Percentiles rank a stretch among this genome's conserved stretches.
Evolutionary conservation across 2,113 vertebrate species (phyloP).

Genomic region (Salvelinus alpinus): DNA sequence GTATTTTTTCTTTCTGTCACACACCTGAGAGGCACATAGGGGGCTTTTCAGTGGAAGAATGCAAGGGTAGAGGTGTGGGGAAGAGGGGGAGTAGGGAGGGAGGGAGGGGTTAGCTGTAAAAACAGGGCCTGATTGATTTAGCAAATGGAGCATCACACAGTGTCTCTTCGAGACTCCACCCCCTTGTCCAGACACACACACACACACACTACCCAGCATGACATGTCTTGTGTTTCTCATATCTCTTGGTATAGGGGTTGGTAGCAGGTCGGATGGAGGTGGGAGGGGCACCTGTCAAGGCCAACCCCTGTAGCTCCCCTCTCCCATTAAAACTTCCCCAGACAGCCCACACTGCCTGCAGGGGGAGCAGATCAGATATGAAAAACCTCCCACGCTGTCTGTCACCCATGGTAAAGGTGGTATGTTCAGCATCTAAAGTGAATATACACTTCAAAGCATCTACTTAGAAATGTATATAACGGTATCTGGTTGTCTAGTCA

Average conservation of each 20-base stretch:
- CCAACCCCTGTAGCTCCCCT: slow-evolving; percentile 9
- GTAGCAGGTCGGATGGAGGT: background rate
- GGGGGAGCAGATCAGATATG: slow-evolving; percentile 47
- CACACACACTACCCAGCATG: slow-evolving; percentile 41
- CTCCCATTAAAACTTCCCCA: slow-evolving; percentile 34
- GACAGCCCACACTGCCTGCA: slow-evolving; percentile 9
- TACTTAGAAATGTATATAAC: slow-evolving; percentile 39
- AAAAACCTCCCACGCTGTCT: background rate
- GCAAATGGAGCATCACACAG: slow-evolving; percentile 73
- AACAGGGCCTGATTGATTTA: slow-evolving; percentile 80
- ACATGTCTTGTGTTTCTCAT: slow-evolving; percentile 71
- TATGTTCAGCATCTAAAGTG: slow-evolving; percentile 46
- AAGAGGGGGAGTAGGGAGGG: slow-evolving; percentile 13
- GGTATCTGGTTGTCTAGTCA: slow-evolving; percentile 36
- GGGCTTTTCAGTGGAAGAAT: slow-evolving; percentile 57
- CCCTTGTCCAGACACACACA: slow-evolving; percentile 7
- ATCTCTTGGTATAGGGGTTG: slow-evolving; percentile 52
- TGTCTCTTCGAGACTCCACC: slow-evolving; percentile 27
- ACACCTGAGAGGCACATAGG: slow-evolving; percentile 61
- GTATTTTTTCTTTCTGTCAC: background rate
- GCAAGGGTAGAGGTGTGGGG: slow-evolving; percentile 20
- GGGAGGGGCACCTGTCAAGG: slow-evolving; percentile 13
- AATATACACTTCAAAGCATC: slow-evolving; percentile 5
- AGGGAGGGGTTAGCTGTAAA: slow-evolving; percentile 61
- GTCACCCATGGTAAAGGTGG: slow-evolving; percentile 11